Conservation (phyloP, 2,888 invertebrate species). For the Cryptocephalus moraei region DNA sequence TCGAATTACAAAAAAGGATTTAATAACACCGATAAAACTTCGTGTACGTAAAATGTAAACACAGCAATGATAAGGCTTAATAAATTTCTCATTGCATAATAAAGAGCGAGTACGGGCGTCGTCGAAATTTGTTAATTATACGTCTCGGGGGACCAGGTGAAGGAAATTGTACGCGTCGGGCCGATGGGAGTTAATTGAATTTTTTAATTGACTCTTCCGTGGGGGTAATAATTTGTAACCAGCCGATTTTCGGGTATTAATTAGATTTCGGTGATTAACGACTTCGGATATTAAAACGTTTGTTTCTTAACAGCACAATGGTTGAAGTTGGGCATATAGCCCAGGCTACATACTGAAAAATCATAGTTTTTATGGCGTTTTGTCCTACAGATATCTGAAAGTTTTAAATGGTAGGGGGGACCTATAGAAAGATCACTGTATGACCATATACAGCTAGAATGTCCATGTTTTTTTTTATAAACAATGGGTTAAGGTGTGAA, state of each 20-base stretch:
- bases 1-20: conserved; percentile 13
- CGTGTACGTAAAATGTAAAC: conserved; percentile 13
- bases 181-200: conserved; percentile 19
- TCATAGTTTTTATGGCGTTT: no score
- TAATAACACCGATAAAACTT: conserved; percentile 16
- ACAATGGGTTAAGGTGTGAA: no score
- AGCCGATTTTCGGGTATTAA: conserved; percentile 7
- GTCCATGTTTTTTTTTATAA: no score
- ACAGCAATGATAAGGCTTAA: conserved; percentile 13
- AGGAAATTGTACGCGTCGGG: conserved; percentile 12
- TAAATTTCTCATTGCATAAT: conserved; percentile 13
- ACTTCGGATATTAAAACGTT: no score
- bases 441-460: no score
- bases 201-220: conserved; percentile 14
- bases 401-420: no score
- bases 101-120: conserved; percentile 9
- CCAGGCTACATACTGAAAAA: no score
- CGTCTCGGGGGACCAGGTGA: conserved; percentile 10
- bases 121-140: conserved; percentile 12
- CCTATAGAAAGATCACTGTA: no score
- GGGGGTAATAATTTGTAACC: conserved; percentile 14
- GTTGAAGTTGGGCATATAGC: no score
- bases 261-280: no score
- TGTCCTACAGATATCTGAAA: no score
- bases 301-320: no score